phyloP scores from a whole-genome alignment of 2,888 invertebrate species.

The Phania funesta region DNA sequence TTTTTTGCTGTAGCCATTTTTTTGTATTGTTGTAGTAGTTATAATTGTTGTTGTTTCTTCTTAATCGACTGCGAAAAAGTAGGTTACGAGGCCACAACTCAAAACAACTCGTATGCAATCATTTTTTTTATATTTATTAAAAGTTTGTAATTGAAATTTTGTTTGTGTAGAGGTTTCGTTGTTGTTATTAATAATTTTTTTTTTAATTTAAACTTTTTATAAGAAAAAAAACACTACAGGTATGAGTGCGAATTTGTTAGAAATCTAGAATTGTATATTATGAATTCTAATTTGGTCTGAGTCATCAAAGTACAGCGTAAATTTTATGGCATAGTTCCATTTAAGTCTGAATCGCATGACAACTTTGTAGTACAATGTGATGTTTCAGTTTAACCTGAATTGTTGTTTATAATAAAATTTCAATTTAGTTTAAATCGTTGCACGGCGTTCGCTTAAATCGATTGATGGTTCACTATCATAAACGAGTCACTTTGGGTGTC shows the following conservation, averaged over 20 bases:
- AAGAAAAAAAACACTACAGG: slow-evolving; percentile 13
- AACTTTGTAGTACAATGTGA: no score
- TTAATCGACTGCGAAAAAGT: slow-evolving; percentile 61
- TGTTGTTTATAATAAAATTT: no score
- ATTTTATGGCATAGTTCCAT: no score
- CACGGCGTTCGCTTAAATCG: no score
- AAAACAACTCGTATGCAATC: slow-evolving; percentile 46
- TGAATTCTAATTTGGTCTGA: not conserved
- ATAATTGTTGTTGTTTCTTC: slow-evolving; percentile 38
- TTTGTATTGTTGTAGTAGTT: not conserved
- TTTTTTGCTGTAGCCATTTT: slow-evolving; percentile 12
- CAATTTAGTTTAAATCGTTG: no score
- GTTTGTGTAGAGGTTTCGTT: slow-evolving; percentile 18
- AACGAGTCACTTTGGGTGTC: no score
- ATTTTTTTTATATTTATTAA: slow-evolving; percentile 33
- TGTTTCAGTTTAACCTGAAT: no score
- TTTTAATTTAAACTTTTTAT: slow-evolving; percentile 3
- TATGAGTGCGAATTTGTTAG: slow-evolving; percentile 31
- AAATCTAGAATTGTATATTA: not conserved
- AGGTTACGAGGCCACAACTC: slow-evolving; percentile 57
- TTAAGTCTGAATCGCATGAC: no score
- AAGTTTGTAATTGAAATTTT: slow-evolving; percentile 52
- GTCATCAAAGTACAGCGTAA: no score
- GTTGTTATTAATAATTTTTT: not conserved
- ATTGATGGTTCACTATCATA: no score